phyloP scores from a whole-genome alignment of 2,797 vertebrate species.

The Poecilia picta region DNA sequence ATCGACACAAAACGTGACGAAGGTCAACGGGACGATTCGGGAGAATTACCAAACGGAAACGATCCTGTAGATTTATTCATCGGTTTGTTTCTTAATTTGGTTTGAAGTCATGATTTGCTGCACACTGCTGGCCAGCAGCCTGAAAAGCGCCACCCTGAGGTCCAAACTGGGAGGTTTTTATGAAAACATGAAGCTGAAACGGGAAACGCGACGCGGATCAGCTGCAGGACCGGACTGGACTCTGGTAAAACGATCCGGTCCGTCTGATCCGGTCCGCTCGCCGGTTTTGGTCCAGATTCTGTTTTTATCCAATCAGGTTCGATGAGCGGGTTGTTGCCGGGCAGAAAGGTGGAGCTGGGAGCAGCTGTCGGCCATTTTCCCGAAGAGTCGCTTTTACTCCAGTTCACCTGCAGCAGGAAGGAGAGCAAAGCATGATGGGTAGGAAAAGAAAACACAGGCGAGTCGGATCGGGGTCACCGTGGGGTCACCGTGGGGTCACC shows the following conservation, averaged over 20 bases:
- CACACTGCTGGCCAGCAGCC: too few species aligned
- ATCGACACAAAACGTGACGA: too few species aligned
- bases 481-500: too few species aligned
- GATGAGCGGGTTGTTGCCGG: conserved; percentile 17
- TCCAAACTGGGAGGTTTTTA: not conserved
- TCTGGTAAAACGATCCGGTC: too few species aligned
- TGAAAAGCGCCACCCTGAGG: too few species aligned
- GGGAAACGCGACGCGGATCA: conserved; percentile 44
- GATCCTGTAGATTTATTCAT: too few species aligned
- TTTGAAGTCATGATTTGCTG: too few species aligned
- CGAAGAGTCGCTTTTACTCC: conserved; percentile 44
- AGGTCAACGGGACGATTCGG: too few species aligned
- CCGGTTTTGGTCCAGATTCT: conserved; percentile 34
- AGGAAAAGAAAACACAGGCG: not conserved
- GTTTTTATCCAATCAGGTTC: conserved; percentile 38
- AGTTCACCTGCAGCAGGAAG: conserved; percentile 59
- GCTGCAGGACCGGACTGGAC: conserved; percentile 11
- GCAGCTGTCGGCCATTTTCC: conserved; percentile 24
- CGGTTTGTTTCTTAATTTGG: too few species aligned
- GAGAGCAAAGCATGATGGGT: conserved; percentile 9
- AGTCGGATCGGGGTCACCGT: too few species aligned
- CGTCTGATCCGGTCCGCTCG: too few species aligned
- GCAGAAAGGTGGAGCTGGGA: conserved; percentile 35
- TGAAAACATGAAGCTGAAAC: not conserved
- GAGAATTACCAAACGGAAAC: too few species aligned